Base-by-base conservation (phyloP, 2,113 vertebrate genomes). In the Platichthys stellatus region DNA sequence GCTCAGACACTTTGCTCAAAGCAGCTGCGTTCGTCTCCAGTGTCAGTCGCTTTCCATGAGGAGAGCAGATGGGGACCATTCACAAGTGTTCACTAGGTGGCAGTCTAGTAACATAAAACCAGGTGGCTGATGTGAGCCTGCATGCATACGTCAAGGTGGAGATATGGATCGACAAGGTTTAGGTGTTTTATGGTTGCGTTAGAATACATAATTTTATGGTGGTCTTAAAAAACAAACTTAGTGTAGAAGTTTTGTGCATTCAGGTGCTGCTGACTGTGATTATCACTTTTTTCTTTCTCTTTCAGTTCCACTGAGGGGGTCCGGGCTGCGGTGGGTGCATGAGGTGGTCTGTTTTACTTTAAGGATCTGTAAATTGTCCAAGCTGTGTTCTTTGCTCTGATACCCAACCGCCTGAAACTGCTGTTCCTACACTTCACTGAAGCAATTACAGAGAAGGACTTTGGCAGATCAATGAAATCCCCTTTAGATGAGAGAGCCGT, bases 71-170 rank as follows among this genome's bases (percentile, higher is more conserved):
- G 43, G 58, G 59, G 59, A 69, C 58, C 51, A 3, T 80, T 31
- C 5, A 23, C 8, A 26, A 72, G 63, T 47, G 26, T 80, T 93
- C 94, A 93, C 93, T 95, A 94, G 94, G 91, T 93, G 94, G 93
- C 94, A 95, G 91, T 93, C 84, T 85, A 90, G 93, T 90, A 90
- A 91, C 94, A 93, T 61, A 75, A 66, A 93, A 90, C 63, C 85
- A 79, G 57, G 28, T 8, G 54, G 66, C 72, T 49, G 66, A 59
- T n/a, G 66, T n/a, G 43, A 63, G 63, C 82, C 74, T 88, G 79
- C 84, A 84, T 69, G 49, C 70, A 78, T 73, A 62, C 76, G 83
- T 78, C 68, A 80, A 86, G 72, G 75, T 74, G 68, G 49, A 72
- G 53, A 87, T 76, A 83, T 76, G 75, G 68, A 88, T 89, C 80